Evolutionary conservation across 2,888 invertebrate genomes (phyloP).

Genomic region (Adelognathus sp.): DNA sequence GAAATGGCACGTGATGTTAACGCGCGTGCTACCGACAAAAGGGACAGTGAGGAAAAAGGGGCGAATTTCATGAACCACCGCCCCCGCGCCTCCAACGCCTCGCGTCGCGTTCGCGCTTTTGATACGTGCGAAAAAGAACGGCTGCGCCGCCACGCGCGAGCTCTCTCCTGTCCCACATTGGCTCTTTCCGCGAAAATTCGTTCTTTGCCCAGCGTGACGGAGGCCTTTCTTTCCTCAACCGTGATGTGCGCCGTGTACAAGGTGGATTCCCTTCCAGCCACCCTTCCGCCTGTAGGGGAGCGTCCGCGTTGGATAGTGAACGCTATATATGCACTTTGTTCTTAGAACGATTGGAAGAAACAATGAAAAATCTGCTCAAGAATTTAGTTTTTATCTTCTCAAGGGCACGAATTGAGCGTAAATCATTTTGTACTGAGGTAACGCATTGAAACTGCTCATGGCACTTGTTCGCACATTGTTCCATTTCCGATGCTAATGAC

Average conservation of each 20-base stretch:
- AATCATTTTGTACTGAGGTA: neutral
- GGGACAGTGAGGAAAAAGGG: conserved; percentile 57
- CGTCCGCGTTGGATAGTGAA: neutral
- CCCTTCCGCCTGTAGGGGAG: neutral
- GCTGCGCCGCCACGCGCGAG: conserved; percentile 45
- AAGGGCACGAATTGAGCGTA: too few species aligned
- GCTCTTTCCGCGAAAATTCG: conserved; percentile 47
- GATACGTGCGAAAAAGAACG: conserved; percentile 63
- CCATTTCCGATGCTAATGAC: too few species aligned
- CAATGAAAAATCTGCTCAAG: neutral
- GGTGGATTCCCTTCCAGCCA: neutral
- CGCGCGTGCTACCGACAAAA: conserved; percentile 66
- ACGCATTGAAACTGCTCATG: too few species aligned
- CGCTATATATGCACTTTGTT: neutral
- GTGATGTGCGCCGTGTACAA: neutral
- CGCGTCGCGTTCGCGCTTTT: conserved; percentile 46
- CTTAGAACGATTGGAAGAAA: neutral
- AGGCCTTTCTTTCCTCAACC: conserved; percentile 35
- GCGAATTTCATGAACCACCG: conserved; percentile 43
- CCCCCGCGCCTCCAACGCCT: conserved; percentile 33
- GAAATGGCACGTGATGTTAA: conserved; percentile 74
- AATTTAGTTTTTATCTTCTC: neutral
- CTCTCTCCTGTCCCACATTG: neutral
- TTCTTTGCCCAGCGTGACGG: conserved; percentile 43
- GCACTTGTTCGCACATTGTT: too few species aligned